Conservation (phyloP, 1,140 invertebrate genomes). For the Diprion similis region DNA sequence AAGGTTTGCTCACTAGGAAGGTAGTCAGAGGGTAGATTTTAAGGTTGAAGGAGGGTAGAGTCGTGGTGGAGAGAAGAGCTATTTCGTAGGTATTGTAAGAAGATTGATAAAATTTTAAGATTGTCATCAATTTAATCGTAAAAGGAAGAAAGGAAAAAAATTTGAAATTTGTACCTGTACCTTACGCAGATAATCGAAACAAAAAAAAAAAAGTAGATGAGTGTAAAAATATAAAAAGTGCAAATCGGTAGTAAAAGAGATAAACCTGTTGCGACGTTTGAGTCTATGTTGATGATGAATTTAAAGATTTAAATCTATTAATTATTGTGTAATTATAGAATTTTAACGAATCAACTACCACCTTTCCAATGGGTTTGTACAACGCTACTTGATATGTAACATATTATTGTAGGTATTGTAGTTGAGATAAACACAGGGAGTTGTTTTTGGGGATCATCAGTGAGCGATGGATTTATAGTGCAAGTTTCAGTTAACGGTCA, state of each 20-base stretch:
- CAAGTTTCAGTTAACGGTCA: background rate
- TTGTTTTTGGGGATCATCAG: background rate
- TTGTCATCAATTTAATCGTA: background rate
- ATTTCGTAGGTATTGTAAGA: background rate
- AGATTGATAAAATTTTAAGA: background rate
- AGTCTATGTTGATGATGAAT: conserved; percentile 2
- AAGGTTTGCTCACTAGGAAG: conserved; percentile 23
- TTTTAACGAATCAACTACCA: conserved; percentile 22
- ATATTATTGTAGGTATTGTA: background rate
- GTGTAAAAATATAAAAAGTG: conserved; percentile 19
- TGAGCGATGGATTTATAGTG: too few relatives aligned
- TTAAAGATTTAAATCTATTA: background rate
- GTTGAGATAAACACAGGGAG: background rate
- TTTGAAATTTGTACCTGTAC: conserved; percentile 46
- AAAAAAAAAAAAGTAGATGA: conserved; percentile 22
- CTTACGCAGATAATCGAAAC: conserved; percentile 34
- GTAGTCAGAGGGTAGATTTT: conserved; percentile 23
- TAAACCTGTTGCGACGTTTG: conserved; percentile 10
- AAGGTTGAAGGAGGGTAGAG: background rate
- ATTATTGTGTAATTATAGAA: conserved; percentile 22
- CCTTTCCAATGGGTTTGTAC: conserved; percentile 9
- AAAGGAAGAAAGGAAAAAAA: conserved; percentile 21
- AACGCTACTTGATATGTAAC: background rate
- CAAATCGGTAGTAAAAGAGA: conserved; percentile 20
- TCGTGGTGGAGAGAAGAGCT: background rate